Evolutionary conservation across 2,113 vertebrate genomes (phyloP).

Genomic region (Ammodytes marinus): DNA sequence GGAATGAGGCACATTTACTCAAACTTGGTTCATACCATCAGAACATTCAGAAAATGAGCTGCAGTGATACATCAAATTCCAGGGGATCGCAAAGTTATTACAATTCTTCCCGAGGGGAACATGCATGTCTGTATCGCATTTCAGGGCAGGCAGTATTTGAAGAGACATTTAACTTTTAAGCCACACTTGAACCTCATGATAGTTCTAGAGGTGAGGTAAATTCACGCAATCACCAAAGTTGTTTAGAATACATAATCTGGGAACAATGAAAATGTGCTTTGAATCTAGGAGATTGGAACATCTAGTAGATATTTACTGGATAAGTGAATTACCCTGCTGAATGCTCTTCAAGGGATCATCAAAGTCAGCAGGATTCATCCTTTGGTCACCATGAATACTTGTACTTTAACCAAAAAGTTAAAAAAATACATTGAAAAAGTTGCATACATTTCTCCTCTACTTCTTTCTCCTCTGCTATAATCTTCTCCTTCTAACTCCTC

Average conservation of each 20-base stretch:
- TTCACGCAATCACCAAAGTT: background rate
- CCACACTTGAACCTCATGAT: background rate
- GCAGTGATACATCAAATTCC: background rate
- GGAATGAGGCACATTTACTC: slow-evolving; percentile 15
- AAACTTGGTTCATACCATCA: background rate
- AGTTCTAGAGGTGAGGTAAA: background rate
- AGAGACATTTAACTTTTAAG: background rate
- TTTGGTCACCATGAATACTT: background rate
- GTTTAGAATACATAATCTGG: background rate
- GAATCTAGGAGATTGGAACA: too few relatives aligned
- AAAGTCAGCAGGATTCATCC: background rate
- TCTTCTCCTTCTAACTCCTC: background rate
- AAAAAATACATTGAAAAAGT: background rate
- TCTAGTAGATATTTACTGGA: background rate
- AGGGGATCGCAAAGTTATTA: background rate
- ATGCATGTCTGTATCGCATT: background rate
- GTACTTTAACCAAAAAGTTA: background rate
- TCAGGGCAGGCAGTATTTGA: background rate
- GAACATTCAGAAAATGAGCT: background rate
- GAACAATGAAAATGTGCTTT: background rate
- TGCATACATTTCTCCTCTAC: background rate
- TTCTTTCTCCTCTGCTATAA: background rate
- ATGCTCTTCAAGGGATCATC: background rate
- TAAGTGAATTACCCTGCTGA: too few relatives aligned
- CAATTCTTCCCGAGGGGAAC: background rate